phyloP scores from a whole-genome alignment of 2,888 invertebrate genomes.

The Pocota personata region DNA sequence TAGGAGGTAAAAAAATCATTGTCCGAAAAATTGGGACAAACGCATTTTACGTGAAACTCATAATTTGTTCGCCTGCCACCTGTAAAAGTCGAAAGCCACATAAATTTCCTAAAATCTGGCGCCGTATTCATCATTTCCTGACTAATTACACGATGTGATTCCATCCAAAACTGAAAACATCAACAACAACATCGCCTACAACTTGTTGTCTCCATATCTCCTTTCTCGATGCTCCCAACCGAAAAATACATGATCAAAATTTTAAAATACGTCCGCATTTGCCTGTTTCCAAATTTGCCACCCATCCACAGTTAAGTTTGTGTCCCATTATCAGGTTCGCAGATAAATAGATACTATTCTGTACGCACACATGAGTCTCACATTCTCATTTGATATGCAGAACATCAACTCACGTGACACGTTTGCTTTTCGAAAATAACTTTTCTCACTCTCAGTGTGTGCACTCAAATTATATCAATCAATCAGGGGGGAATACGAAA shows the following conservation, averaged over 20 bases:
- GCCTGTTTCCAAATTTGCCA: constrained; percentile 18
- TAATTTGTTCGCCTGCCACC: not conserved
- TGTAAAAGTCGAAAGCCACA: constrained; percentile 11
- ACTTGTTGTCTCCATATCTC: constrained; percentile 25
- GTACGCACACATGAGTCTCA: constrained; percentile 20
- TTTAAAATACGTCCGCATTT: constrained; percentile 29
- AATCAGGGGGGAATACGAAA: constrained; percentile 26
- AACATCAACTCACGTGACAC: constrained; percentile 67
- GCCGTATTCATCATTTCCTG: constrained; percentile 29
- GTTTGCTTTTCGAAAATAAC: constrained; percentile 57
- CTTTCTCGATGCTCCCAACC: not conserved
- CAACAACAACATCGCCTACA: constrained; percentile 3
- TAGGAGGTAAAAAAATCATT: no score
- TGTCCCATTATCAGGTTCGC: constrained; percentile 57
- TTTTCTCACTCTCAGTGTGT: constrained; percentile 30
- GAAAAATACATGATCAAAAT: constrained; percentile 48
- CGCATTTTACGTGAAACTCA: not conserved
- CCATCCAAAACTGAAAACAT: not conserved
- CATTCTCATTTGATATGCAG: constrained; percentile 64
- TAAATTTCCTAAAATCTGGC: constrained; percentile 17
- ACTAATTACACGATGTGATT: constrained; percentile 9
- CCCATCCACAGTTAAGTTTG: not conserved
- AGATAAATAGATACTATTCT: constrained; percentile 44
- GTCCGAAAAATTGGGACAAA: not conserved
- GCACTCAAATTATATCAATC: constrained; percentile 66